Evolutionary conservation across 2,113 vertebrate genomes (phyloP).

Genomic region (Perca schrenkii): DNA sequence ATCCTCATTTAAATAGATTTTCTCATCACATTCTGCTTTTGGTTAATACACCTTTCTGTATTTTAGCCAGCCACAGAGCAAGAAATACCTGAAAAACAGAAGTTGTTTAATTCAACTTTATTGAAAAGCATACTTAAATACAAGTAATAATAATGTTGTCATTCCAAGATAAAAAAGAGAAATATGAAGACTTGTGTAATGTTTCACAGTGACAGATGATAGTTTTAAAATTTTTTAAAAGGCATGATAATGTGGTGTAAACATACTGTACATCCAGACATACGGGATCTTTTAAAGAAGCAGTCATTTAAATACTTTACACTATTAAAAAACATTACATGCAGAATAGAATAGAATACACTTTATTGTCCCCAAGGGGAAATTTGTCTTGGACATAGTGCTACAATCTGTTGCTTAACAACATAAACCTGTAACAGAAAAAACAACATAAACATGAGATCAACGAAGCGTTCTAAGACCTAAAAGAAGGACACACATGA

Average conservation of each 20-base stretch:
- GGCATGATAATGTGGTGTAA: neutral
- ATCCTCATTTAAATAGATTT: conserved; percentile 12
- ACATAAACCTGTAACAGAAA: no score
- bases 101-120: neutral
- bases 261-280: neutral
- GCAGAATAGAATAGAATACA: no score
- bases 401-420: no score
- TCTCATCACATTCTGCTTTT: neutral
- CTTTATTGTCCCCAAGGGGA: no score
- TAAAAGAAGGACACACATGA: no score
- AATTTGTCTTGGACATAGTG: no score
- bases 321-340: no score
- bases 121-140: neutral
- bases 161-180: neutral
- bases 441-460: no score
- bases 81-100: neutral
- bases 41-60: neutral
- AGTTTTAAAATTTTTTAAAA: neutral
- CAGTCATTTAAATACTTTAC: no score
- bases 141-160: neutral
- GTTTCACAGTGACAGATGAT: neutral
- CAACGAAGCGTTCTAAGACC: no score
- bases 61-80: neutral
- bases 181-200: neutral
- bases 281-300: no score